Base-by-base conservation (phyloP, 2,888 invertebrate species). In the Branchellion lobata region DNA sequence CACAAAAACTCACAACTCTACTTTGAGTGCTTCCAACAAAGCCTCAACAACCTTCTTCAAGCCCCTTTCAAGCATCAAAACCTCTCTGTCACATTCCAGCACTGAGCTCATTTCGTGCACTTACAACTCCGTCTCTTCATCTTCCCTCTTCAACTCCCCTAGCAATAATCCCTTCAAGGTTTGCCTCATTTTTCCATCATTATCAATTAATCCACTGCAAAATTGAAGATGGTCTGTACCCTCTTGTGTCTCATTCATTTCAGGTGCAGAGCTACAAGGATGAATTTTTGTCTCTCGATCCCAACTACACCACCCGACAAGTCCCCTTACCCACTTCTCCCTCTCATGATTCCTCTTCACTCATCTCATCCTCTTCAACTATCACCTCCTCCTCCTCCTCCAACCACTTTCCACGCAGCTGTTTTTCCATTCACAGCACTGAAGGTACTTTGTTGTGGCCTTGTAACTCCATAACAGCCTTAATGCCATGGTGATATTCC, bases 211-310 rank as follows among this genome's bases (percentile, higher is more conserved):
- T n/a, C n/a, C n/a, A n/a, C n/a, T n/a, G n/a, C n/a, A n/a, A n/a
- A n/a, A n/a, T n/a, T n/a, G n/a, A n/a, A n/a, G n/a, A n/a, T n/a
- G n/a, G n/a, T n/a, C n/a, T n/a, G n/a, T n/a, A n/a, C n/a, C n/a
- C n/a, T n/a, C n/a, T n/a, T n/a, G n/a, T n/a, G n/a, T n/a, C 24
- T n/a, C 5, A 18, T 18, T 18, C 21, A 24, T 57, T 18, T 8
- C 21, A 57, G 61, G 65, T 77, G n/a, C 77, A 33, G 31, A 77
- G 77, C 53, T 77, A 36, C 40, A 77, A 77, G 29, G 77, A 77
- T 33, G 77, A 77, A 29, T 77, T 77, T 24, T 36, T 77, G 29
- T 73, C 36, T 5, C 3, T 18, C 5, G 61, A 57, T 57, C 61
- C 61, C 5, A 57, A 57, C 24, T 57, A 57, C 24, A 24, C 3